phyloP scores from a whole-genome alignment of 2,113 vertebrate genomes.

The Crocuta crocuta region DNA sequence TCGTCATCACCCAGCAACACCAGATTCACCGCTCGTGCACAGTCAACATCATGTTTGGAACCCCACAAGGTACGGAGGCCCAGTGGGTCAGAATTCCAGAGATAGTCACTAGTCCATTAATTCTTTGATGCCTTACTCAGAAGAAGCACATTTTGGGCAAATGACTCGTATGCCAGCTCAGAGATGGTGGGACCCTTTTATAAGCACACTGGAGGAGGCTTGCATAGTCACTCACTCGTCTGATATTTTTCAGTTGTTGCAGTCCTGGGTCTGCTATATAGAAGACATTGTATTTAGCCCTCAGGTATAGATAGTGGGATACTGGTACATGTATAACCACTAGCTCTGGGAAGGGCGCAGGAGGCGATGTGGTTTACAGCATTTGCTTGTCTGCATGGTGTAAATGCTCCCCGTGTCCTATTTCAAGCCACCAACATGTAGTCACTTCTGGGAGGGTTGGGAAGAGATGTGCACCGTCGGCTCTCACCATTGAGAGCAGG shows the following conservation, averaged over 20 bases:
- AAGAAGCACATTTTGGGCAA: background rate
- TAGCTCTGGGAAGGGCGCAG: background rate
- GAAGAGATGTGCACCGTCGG: background rate
- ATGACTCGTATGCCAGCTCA: background rate
- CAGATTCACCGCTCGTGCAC: slow-evolving; percentile 98
- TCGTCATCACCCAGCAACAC: slow-evolving; percentile 98
- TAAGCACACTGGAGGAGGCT: background rate
- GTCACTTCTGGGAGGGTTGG: background rate
- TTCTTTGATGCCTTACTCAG: background rate
- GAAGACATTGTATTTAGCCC: background rate
- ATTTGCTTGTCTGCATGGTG: background rate
- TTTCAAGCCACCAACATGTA: background rate
- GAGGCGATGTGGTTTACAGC: background rate
- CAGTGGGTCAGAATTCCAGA: background rate
- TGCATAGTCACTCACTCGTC: background rate
- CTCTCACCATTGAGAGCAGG: background rate
- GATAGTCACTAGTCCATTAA: background rate
- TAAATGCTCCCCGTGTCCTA: background rate
- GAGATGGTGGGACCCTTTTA: background rate
- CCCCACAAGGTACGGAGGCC: slow-evolving; percentile 94
- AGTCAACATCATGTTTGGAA: slow-evolving; percentile 98
- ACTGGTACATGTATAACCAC: background rate
- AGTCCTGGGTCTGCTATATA: background rate
- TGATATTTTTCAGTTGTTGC: background rate
- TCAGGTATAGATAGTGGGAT: background rate